These are phyloP conservation scores for Xylophagus ater DNA, from an alignment of 2,888 invertebrate genomes.

Conservation along the genomic window DNA sequence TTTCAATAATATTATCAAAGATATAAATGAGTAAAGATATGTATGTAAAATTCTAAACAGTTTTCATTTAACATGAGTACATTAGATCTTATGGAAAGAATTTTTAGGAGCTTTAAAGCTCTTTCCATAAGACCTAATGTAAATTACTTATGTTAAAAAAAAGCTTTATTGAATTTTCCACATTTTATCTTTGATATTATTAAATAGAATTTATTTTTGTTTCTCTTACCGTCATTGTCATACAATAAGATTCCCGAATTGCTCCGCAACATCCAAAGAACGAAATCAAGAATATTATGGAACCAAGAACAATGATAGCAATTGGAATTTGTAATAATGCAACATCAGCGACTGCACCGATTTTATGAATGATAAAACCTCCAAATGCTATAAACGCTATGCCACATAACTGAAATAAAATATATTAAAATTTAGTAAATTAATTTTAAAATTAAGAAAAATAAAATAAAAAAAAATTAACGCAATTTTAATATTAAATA, in stretches of 20 bases:
- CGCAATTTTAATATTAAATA: too few relatives aligned
- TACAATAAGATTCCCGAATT: conserved; percentile 76
- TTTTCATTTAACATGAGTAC: not conserved
- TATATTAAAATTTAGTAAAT: too few relatives aligned
- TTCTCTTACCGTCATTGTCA: conserved; percentile 74
- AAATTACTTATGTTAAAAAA: too few relatives aligned
- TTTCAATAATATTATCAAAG: too few relatives aligned
- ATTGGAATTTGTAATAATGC: conserved; percentile 49
- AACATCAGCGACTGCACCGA: conserved; percentile 41
- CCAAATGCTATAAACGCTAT: conserved; percentile 57
- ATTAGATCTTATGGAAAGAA: conserved; percentile 11
- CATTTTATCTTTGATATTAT: too few relatives aligned
- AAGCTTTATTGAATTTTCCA: too few relatives aligned
- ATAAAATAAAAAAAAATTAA: too few relatives aligned
- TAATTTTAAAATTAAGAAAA: too few relatives aligned
- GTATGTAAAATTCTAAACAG: not conserved
- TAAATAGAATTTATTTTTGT: too few relatives aligned
- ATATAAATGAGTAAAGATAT: not conserved
- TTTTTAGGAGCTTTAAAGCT: too few relatives aligned
- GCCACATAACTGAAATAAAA: conserved; percentile 52
- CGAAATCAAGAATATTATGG: conserved; percentile 64
- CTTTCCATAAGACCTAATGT: too few relatives aligned
- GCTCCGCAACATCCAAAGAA: conserved; percentile 90
- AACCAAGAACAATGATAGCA: conserved; percentile 55
- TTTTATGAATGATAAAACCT: conserved; percentile 49